Evolutionary conservation across 2,113 vertebrate genomes (phyloP), one percentile per base, ranked within the genome.

Genomic region (Limnothrissa miodon): DNA sequence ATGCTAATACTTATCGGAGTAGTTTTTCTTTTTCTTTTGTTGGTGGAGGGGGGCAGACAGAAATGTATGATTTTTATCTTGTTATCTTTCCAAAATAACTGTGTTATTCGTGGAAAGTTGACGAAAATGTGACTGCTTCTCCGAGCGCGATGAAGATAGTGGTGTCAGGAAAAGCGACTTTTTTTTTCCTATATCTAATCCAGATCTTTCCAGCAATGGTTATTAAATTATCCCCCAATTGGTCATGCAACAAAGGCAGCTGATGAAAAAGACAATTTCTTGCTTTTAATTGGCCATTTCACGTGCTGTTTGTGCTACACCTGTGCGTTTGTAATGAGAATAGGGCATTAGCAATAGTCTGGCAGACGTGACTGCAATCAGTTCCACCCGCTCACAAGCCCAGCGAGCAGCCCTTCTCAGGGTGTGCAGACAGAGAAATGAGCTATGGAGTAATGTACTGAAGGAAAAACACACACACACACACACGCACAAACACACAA

Each of bases 161-260:
- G 91, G 88, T 91, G 94, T 91, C 93, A 42, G 92, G 13, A 93
- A 91, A 94, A 87, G 94, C 97, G 95, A 94, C 95, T 96, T 97
- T 96, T 95, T 94, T 42, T 42, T 42, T 42, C 94, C 94, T 95
- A 94, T 96, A 94, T 95, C 94, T 94, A 95, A 95, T 95, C 95
- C 95, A 87, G 90, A 93, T 94, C 92, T 94, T 93, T 94, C 93
- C 93, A 95, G 94, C 91, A 94, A 95, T 95, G 95, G 90, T 95
- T 94, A 95, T 95, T 97, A 97, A 97, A 95, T 97, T 95, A 96
- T 97, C 94, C 96, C 94, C 95, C 95, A 95, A 98, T 98, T 97
- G 95, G 96, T 96, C 96, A 96, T 94, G 95, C 95, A 94, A 93
- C 93, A 94, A 94, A 96, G 93, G 94, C 94, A 96, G 95, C 95